phyloP scores from a whole-genome alignment of 2,113 vertebrate genomes.

The Bolborhynchus lineola region DNA sequence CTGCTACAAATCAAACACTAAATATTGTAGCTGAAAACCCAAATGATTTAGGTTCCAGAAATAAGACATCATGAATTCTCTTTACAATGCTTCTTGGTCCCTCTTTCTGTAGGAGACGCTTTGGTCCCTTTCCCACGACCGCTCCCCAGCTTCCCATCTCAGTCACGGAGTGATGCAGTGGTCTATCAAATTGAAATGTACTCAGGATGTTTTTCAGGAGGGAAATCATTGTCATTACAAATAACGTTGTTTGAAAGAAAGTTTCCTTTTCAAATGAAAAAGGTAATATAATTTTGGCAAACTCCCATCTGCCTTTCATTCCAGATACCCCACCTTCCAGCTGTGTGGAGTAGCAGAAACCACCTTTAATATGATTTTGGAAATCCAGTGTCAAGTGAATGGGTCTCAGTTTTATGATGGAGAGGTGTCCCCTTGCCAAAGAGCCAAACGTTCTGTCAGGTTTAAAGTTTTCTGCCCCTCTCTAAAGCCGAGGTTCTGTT shows the following conservation, averaged over 20 bases:
- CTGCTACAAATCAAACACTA: constrained; percentile 46
- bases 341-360: background rate
- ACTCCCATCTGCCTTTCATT: background rate
- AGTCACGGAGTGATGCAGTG: background rate
- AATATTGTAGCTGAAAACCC: constrained; percentile 46
- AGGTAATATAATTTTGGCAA: background rate
- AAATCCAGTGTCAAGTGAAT: background rate
- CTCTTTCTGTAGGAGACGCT: background rate
- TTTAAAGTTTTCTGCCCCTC: background rate
- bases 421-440: background rate
- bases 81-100: background rate
- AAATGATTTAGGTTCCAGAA: constrained; percentile 26
- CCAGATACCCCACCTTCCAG: background rate
- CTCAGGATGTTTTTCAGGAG: constrained; percentile 9
- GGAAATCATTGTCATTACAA: background rate
- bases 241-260: constrained; percentile 1
- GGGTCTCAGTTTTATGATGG: background rate
- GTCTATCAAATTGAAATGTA: background rate
- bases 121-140: background rate
- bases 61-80: background rate
- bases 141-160: background rate
- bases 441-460: background rate
- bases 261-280: background rate
- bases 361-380: background rate
- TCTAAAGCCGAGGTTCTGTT: background rate